A percentile compares a stretch with the other conserved stretches of the same genome.
Evolutionary conservation across 1,140 invertebrate genomes (phyloP).

Genomic region (Kradibia gibbosae): DNA sequence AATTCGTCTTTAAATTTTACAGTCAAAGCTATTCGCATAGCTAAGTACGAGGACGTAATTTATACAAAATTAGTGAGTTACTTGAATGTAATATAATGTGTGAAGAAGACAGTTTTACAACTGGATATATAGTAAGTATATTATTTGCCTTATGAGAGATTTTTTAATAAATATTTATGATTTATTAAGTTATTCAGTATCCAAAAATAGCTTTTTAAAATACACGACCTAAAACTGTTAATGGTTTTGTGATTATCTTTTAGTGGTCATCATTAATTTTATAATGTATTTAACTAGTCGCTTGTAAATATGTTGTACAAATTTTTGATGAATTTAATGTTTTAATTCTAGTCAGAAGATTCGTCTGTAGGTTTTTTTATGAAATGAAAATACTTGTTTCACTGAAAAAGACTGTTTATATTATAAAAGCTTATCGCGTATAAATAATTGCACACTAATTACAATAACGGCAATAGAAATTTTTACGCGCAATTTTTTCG

Average conservation of each 20-base stretch:
- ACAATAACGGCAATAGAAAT: constrained; percentile 21
- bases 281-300: neutral
- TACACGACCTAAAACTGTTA: neutral
- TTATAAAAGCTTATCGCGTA: neutral
- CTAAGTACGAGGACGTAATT: neutral
- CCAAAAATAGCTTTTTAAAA: neutral
- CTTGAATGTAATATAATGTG: neutral
- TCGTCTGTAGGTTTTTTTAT: too few relatives aligned
- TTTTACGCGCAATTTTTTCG: constrained; percentile 37
- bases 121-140: neutral
- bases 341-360: too few relatives aligned
- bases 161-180: neutral
- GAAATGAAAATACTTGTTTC: too few relatives aligned
- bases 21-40: neutral
- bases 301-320: too few relatives aligned
- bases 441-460: neutral
- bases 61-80: neutral
- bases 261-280: neutral
- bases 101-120: neutral
- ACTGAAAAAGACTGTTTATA: too few relatives aligned
- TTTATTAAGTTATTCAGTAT: neutral
- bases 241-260: too few relatives aligned
- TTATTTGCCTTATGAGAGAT: neutral
- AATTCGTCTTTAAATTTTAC: neutral
- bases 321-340: too few relatives aligned